A percentile compares a stretch with the other conserved stretches of the same genome.
These are phyloP conservation scores for Halocynthia aurantium DNA, from an alignment of 23 tunicate genomes.

Conservation along the genomic window DNA sequence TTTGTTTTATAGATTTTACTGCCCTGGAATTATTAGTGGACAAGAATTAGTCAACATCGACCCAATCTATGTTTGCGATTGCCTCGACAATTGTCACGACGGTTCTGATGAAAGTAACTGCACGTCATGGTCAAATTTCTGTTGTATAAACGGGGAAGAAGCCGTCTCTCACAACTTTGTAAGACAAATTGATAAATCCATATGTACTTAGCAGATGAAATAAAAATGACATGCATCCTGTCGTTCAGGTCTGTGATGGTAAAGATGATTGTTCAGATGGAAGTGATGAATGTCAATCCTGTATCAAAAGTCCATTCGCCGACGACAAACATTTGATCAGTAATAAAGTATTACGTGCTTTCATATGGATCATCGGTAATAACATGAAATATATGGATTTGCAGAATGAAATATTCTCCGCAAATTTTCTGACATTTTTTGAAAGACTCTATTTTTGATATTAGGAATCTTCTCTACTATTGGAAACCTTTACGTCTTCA, in stretches of 20 bases:
- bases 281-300: conserved; percentile 14
- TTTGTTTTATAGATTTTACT: neutral
- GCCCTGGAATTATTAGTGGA: neutral
- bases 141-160: conserved; percentile 7
- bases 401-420: neutral
- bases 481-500: conserved; percentile 2
- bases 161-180: neutral
- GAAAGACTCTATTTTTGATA: neutral
- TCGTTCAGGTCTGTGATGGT: neutral
- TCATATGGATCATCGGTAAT: conserved; percentile 7
- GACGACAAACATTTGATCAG: conserved; percentile 13
- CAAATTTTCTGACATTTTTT: neutral
- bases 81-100: neutral
- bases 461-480: neutral
- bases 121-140: neutral
- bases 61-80: neutral
- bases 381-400: neutral
- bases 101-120: conserved; percentile 3
- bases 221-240: too few relatives aligned
- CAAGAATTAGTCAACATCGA: neutral
- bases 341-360: neutral
- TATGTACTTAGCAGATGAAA: too few relatives aligned
- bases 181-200: neutral
- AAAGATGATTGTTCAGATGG: conserved; percentile 10
- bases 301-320: conserved; percentile 7